Evolutionary conservation across 2,113 vertebrate genomes (phyloP).

Genomic region (Podilymbus podiceps): DNA sequence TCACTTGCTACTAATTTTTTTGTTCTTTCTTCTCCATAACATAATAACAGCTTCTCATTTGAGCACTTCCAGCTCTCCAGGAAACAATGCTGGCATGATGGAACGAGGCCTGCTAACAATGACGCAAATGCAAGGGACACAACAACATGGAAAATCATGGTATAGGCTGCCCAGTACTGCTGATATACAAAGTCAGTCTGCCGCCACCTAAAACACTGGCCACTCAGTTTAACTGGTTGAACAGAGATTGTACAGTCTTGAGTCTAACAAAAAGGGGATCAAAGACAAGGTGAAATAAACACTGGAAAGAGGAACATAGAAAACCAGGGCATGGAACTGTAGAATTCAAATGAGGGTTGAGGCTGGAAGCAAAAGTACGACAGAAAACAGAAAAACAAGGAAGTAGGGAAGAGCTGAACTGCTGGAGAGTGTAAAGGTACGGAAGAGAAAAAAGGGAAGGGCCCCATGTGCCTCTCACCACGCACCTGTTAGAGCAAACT

Average conservation of each 20-base stretch:
- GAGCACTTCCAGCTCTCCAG: neutral
- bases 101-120: neutral
- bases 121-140: neutral
- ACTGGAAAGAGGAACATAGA: conserved; percentile 10
- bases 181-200: neutral
- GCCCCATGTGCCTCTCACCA: neutral
- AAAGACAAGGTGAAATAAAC: conserved; percentile 23
- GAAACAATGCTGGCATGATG: neutral
- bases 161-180: neutral
- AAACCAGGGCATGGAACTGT: neutral
- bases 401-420: neutral
- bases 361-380: neutral
- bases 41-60: neutral
- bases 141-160: neutral
- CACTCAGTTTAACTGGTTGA: neutral
- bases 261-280: neutral
- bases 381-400: neutral
- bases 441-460: neutral
- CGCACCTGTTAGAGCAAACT: neutral
- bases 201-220: neutral
- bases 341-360: neutral
- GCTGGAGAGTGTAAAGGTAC: neutral
- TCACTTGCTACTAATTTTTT: neutral
- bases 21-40: neutral
- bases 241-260: neutral